Evolutionary conservation across 2,797 vertebrate species (phyloP).

Genomic region (Discoglossus pictus): DNA sequence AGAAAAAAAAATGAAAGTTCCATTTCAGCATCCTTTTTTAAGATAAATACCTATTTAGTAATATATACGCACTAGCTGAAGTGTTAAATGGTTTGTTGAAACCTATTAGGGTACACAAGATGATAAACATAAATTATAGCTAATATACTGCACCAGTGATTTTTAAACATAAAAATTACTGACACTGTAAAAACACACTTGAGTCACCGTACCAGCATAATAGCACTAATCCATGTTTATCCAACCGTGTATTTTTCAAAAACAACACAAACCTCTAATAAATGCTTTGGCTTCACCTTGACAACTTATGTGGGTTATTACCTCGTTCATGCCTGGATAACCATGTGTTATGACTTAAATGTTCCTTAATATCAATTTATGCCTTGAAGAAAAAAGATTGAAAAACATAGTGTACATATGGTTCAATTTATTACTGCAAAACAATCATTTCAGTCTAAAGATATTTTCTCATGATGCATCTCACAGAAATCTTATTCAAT

Average conservation of each 20-base stretch:
- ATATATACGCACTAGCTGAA: slow-evolving; percentile 89
- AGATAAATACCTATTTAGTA: slow-evolving; percentile 98
- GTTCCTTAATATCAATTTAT: slow-evolving; percentile 87
- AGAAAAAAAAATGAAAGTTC: slow-evolving; percentile 71
- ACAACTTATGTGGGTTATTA: slow-evolving; percentile 93
- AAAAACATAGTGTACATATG: slow-evolving; percentile 81
- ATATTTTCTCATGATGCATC: slow-evolving; percentile 80
- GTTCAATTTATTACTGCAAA: slow-evolving; percentile 83
- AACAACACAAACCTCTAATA: slow-evolving; percentile 91
- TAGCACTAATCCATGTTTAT: slow-evolving; percentile 85
- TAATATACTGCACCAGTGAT: slow-evolving; percentile 97
- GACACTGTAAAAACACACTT: slow-evolving; percentile 94
- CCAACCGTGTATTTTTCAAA: slow-evolving; percentile 91
- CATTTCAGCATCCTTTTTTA: slow-evolving; percentile 86
- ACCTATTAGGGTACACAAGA: slow-evolving; percentile 92
- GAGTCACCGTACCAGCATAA: slow-evolving; percentile 78
- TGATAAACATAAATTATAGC: slow-evolving; percentile 98
- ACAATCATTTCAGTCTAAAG: slow-evolving; percentile 82
- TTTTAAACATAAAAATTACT: slow-evolving; percentile 94
- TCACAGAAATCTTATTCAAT: slow-evolving; percentile 81
- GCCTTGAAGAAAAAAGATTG: slow-evolving; percentile 82
- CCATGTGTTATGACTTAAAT: slow-evolving; percentile 89
- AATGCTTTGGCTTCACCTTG: slow-evolving; percentile 92
- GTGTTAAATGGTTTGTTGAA: slow-evolving; percentile 98
- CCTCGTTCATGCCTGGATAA: slow-evolving; percentile 91